A percentile compares a stretch with the other conserved stretches of the same genome.
These are phyloP conservation scores for Horisme vitalbata DNA, from an alignment of 2,888 invertebrate species.

Conservation along the genomic window DNA sequence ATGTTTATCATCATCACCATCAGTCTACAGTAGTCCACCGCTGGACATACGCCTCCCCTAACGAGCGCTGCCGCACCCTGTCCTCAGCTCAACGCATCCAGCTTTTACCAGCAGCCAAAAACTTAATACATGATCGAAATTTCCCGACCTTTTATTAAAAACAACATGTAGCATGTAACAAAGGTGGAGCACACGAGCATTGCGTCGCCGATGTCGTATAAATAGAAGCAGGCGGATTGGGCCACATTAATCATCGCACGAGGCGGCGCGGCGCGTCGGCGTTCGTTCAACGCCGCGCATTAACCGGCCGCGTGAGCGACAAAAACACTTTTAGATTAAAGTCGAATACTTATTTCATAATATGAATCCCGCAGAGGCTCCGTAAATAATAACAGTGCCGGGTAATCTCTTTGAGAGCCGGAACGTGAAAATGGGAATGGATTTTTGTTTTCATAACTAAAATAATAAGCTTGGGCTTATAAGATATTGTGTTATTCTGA, in stretches of 20 bases:
- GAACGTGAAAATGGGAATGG: constrained; percentile 1
- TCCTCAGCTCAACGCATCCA: no score
- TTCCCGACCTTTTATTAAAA: no score
- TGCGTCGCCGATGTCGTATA: neutral
- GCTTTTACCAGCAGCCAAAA: no score
- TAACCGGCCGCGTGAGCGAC: constrained; percentile 4
- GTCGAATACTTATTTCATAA: constrained; percentile 4
- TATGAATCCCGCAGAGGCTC: constrained; percentile 1
- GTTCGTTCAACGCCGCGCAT: constrained; percentile 5
- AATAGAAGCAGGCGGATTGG: constrained; percentile 3
- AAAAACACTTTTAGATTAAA: constrained; percentile 12
- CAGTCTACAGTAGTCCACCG: no score
- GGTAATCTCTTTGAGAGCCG: constrained; percentile 7
- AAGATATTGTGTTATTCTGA: no score
- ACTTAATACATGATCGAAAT: no score
- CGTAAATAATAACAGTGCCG: constrained; percentile 3
- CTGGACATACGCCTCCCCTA: no score
- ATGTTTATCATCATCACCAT: no score
- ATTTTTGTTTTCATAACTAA: neutral
- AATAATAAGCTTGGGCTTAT: no score
- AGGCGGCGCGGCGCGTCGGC: constrained; percentile 4
- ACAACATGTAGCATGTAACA: neutral
- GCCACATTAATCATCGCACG: constrained; percentile 14
- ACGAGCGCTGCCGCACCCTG: no score
- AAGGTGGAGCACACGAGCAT: neutral